Conservation (phyloP, 1,140 invertebrate species). For the Drosophila pseudoananassae region DNA sequence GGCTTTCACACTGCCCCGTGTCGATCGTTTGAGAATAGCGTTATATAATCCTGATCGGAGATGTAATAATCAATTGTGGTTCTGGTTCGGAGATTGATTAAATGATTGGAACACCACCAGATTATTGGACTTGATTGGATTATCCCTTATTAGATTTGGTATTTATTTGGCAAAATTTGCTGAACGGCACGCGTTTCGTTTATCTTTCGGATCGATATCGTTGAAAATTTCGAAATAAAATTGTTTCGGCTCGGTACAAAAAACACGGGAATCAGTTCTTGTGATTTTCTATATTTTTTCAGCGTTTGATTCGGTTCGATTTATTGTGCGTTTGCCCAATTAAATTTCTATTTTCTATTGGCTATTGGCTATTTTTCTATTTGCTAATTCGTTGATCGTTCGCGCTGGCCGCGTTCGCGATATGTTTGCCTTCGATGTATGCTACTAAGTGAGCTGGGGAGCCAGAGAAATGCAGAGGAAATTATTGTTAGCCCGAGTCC, state of each 20-base stretch:
- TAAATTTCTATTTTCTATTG: conserved; percentile 54
- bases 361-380: conserved; percentile 55
- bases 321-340: conserved; percentile 34
- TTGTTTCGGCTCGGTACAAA: conserved; percentile 25
- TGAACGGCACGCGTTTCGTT: conserved; percentile 53
- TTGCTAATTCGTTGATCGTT: conserved; percentile 76
- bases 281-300: conserved; percentile 10
- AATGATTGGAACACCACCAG: conserved; percentile 51
- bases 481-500: conserved; percentile 51
- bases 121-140: conserved; percentile 3
- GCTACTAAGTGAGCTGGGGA: conserved; percentile 70
- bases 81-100: conserved; percentile 9
- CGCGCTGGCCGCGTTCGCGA: conserved; percentile 70
- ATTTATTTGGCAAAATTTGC: conserved; percentile 14
- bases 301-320: conserved; percentile 16
- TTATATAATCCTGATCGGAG: conserved; percentile 44
- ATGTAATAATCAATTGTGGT: conserved; percentile 54
- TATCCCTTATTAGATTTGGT: conserved; percentile 5
- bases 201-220: conserved; percentile 47
- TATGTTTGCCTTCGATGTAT: conserved; percentile 81
- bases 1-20: conserved; percentile 19
- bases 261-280: conserved; percentile 5
- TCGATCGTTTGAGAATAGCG: conserved; percentile 8
- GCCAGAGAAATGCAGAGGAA: conserved; percentile 51
- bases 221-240: conserved; percentile 37